Evolutionary conservation across 2,113 vertebrate genomes (phyloP), one percentile per base, ranked within the genome.

Genomic region (Promerops cafer): DNA sequence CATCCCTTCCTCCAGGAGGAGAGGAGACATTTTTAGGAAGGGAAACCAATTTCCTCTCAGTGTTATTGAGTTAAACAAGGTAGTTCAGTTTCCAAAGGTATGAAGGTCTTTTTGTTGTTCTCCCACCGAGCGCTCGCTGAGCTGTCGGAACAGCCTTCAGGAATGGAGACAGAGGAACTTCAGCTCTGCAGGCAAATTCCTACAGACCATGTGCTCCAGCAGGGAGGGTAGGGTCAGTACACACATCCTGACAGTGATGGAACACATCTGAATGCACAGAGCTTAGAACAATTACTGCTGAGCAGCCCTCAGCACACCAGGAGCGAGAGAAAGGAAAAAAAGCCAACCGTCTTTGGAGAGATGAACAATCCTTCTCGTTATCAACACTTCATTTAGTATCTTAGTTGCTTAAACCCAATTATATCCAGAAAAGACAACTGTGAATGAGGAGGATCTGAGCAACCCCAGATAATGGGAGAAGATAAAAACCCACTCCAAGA

Each of bases 181-280:
- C 81, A 87, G 78, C 78, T 87, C 91, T 11, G 17, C 57, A 33
- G 86, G 94, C 61, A n/a, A 60, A 83, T 92, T 88, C 96, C 83
- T 35, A 6, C 44, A 50, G 78, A 45, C 13, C 60, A 9, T 13
- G 84, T 12, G 69, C 64, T 93, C 72, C 94, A 82, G 65, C 47
- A 68, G 89, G 16, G 30, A 87, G 61, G 60, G 79, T 2, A 80
- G 12, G 19, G 69, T 28, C 82, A 63, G 79, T 1, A 44, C 79
- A 24, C 9, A 24, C 0, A 14, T 9, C 47, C 44, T 35, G 75
- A 56, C 93, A 83, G 50, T 37, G 75, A 85, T 59, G 82, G 76
- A 88, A 59, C 10, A n/a, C 52, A 59, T 79, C 79, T 71, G 69
- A 79, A 86, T 7, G 56, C 57, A 35, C 0, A 15, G 47, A 56